phyloP scores from a whole-genome alignment of 2,888 invertebrate genomes.

The Diarsia mendica region DNA sequence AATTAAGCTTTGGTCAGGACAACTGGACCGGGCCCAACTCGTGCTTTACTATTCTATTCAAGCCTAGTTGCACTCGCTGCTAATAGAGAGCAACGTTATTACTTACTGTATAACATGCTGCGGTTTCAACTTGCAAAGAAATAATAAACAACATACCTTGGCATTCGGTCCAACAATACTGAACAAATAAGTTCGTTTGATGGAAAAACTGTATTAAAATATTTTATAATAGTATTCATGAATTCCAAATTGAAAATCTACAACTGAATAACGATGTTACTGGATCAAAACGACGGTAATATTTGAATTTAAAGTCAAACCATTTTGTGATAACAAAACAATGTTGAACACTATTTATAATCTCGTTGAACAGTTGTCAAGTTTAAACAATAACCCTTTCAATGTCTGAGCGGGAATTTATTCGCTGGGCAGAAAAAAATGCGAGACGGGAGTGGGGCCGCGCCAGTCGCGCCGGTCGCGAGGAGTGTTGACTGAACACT shows the following conservation, averaged over 20 bases:
- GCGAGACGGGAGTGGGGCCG: too few relatives aligned
- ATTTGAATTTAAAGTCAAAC: too few relatives aligned
- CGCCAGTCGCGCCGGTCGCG: too few relatives aligned
- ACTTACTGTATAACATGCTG: not conserved
- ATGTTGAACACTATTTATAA: too few relatives aligned
- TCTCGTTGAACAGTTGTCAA: too few relatives aligned
- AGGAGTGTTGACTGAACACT: too few relatives aligned
- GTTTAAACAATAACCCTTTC: too few relatives aligned
- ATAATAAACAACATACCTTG: not conserved
- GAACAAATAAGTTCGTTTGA: not conserved
- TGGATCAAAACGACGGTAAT: constrained; percentile 9
- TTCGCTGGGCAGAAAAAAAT: too few relatives aligned
- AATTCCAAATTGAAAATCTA: constrained; percentile 29
- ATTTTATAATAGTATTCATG: constrained; percentile 25
- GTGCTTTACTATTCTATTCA: constrained; percentile 10
- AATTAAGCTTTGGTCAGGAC: constrained; percentile 30
- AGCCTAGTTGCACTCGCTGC: not conserved
- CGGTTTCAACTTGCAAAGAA: too few relatives aligned
- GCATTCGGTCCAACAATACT: not conserved
- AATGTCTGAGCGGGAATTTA: too few relatives aligned
- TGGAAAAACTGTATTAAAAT: constrained; percentile 18
- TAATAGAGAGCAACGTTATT: constrained; percentile 4
- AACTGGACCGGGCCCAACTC: constrained; percentile 17
- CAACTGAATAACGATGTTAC: constrained; percentile 20
- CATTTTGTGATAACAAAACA: too few relatives aligned